A percentile compares a stretch with the other conserved stretches of the same genome.
These are phyloP conservation scores for Lasioglossum oenotherae DNA, from an alignment of 2,888 invertebrate genomes.

Conservation along the genomic window DNA sequence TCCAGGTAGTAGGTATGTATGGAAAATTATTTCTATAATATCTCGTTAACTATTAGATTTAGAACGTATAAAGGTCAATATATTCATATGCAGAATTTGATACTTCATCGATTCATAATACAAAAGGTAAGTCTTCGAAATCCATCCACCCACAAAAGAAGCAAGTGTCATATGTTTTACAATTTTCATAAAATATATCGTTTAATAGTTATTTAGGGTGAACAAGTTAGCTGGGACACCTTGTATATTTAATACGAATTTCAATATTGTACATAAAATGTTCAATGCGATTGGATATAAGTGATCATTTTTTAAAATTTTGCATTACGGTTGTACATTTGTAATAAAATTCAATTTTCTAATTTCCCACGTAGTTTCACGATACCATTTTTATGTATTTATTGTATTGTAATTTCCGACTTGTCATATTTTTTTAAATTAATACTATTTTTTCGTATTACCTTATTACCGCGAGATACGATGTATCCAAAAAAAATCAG, in stretches of 20 bases:
- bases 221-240: no score
- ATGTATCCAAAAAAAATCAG: background rate
- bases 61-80: no score
- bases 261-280: background rate
- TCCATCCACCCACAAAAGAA: no score
- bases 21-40: no score
- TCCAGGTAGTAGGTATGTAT: no score
- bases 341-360: conserved; percentile 16
- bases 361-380: background rate
- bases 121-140: background rate
- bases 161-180: no score
- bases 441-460: conserved; percentile 5
- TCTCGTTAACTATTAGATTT: no score
- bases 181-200: no score
- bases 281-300: conserved; percentile 1
- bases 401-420: background rate
- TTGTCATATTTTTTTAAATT: no score
- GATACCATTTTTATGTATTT: background rate
- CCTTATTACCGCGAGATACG: background rate
- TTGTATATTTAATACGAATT: background rate
- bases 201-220: no score
- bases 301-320: background rate
- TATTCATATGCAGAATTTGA: no score
- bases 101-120: no score
- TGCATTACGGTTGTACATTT: conserved; percentile 2